Percentiles rank a stretch among this genome's conserved stretches.
These are phyloP conservation scores for Ophioderma brevispina DNA, from an alignment of 35 echinoderm and acorn worm species.

Conservation along the genomic window DNA sequence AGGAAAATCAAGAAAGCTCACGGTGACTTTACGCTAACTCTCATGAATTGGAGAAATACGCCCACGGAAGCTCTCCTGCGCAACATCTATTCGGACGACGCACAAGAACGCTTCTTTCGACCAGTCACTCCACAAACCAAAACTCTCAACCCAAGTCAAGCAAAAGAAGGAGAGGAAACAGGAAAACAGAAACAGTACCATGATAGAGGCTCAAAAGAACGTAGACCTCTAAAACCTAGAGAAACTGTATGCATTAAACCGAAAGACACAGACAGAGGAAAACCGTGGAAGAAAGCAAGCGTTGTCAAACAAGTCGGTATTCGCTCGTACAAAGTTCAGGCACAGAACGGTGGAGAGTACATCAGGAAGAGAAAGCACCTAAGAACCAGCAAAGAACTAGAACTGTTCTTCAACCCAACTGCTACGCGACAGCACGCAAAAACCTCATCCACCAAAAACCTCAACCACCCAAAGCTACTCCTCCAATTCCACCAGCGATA, in stretches of 20 bases:
- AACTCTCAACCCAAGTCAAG: not conserved
- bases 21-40: constrained; percentile 30
- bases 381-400: not conserved
- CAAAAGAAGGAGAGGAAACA: not conserved
- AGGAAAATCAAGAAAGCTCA: constrained; percentile 25
- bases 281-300: not conserved
- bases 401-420: too few species aligned
- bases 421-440: too few species aligned
- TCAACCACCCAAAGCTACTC: too few species aligned
- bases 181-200: not conserved
- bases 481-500: too few species aligned
- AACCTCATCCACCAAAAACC: too few species aligned
- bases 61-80: constrained; percentile 47
- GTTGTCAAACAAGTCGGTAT: not conserved
- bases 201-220: not conserved
- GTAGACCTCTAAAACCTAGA: not conserved
- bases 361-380: not conserved
- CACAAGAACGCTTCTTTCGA: constrained; percentile 31
- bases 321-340: not conserved
- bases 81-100: constrained; percentile 29
- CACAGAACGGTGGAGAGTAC: not conserved
- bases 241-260: not conserved
- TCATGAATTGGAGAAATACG: constrained; percentile 62
- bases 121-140: not conserved
- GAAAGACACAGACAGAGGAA: too few species aligned